These are phyloP conservation scores for Molorchus minor DNA, from an alignment of 2,888 invertebrate species.

Conservation along the genomic window DNA sequence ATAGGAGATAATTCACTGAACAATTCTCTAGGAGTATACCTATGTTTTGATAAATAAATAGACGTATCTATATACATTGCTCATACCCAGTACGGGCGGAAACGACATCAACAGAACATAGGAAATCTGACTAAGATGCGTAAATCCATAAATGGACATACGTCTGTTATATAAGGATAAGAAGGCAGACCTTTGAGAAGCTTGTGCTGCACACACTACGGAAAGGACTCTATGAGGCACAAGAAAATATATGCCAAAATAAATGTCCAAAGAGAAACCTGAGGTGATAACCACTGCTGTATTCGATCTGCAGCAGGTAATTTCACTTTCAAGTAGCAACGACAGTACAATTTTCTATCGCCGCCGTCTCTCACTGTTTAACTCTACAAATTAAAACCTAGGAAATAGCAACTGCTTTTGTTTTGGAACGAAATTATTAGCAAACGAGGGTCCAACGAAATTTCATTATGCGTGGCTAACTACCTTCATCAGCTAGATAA, in stretches of 20 bases:
- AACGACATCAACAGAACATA: too few species aligned
- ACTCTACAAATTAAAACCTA: background rate
- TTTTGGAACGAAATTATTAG: background rate
- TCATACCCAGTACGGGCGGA: too few species aligned
- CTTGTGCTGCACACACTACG: background rate
- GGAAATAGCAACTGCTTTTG: background rate
- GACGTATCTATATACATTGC: too few species aligned
- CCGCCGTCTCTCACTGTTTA: background rate
- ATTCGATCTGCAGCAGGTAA: background rate
- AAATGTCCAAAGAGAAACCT: background rate
- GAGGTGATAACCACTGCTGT: background rate
- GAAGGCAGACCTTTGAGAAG: background rate
- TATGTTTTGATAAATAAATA: too few species aligned
- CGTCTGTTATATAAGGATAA: too few species aligned
- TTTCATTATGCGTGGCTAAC: background rate
- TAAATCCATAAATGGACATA: too few species aligned
- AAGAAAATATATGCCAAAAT: background rate
- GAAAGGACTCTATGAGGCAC: background rate
- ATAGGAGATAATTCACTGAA: too few species aligned
- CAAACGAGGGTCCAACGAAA: background rate
- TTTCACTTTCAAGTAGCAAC: background rate
- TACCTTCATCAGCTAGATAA: background rate
- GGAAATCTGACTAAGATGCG: too few species aligned
- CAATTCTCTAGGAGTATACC: too few species aligned
- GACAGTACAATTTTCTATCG: background rate